Evolutionary conservation across 2,797 vertebrate species (phyloP).

Genomic region (Gallinago solitaria): DNA sequence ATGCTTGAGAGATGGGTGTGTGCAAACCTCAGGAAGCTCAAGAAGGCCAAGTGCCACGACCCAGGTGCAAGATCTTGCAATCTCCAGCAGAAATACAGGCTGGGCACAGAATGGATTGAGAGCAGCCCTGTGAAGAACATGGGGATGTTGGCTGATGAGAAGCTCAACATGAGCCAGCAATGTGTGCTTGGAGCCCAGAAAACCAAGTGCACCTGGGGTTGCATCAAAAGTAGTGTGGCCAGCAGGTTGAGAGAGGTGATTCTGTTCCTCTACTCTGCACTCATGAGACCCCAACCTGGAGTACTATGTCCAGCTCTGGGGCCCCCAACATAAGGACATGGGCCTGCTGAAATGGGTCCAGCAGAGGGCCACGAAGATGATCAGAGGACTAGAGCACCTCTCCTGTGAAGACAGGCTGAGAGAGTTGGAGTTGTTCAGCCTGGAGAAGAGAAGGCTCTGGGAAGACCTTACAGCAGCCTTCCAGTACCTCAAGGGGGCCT

Average conservation of each 20-base stretch:
- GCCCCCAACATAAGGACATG: background rate
- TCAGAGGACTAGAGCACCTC: background rate
- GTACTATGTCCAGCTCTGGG: background rate
- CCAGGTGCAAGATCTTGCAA: background rate
- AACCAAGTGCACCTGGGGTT: background rate
- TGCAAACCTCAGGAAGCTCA: background rate
- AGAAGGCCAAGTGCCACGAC: background rate
- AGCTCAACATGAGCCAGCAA: background rate
- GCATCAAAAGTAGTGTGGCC: background rate
- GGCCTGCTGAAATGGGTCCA: background rate
- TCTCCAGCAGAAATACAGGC: background rate
- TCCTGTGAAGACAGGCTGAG: background rate
- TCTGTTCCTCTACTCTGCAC: background rate
- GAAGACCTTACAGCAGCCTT: background rate
- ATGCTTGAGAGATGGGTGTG: background rate
- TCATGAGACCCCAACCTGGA: background rate
- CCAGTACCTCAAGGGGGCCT: background rate
- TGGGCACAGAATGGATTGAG: background rate
- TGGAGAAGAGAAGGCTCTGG: background rate
- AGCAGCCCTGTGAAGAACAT: background rate
- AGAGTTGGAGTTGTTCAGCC: background rate
- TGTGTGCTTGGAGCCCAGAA: background rate
- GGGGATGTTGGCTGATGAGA: background rate
- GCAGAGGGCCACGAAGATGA: background rate
- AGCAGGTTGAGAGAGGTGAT: background rate